Conservation (phyloP, 2,797 vertebrate genomes). For the Acanthurus leucopareius region DNA sequence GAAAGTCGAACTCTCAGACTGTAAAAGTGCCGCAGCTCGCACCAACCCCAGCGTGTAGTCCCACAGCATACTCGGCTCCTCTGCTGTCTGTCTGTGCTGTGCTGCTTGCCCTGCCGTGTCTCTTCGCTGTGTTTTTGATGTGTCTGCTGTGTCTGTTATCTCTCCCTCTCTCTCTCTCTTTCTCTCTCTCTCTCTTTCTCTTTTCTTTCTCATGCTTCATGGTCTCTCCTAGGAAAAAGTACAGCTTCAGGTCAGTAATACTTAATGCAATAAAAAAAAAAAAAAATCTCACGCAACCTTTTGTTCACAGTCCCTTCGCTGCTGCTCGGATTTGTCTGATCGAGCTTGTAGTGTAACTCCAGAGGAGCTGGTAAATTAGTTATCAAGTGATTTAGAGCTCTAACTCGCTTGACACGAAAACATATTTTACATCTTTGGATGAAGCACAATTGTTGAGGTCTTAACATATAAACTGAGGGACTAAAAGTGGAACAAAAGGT, state of each 20-base stretch:
- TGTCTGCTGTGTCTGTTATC: conserved; percentile 84
- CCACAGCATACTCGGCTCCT: conserved; percentile 52
- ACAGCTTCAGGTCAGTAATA: conserved; percentile 97
- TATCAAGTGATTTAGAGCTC: not conserved
- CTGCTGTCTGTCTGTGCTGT: conserved; percentile 62
- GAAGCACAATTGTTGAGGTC: not conserved
- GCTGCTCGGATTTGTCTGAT: conserved; percentile 33
- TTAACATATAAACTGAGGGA: conserved; percentile 7
- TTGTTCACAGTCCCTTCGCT: conserved; percentile 61
- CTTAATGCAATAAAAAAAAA: conserved; percentile 57
- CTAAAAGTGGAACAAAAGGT: conserved; percentile 51
- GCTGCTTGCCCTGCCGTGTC: conserved; percentile 67
- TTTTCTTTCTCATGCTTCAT: conserved; percentile 87
- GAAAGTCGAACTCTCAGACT: conserved; percentile 11
- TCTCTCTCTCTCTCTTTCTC: conserved; percentile 71
- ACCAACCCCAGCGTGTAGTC: conserved; percentile 59
- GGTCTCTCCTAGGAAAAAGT: conserved; percentile 96
- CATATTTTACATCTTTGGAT: not conserved
- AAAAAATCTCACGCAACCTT: conserved; percentile 57
- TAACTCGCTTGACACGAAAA: not conserved
- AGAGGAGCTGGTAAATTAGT: conserved; percentile 8
- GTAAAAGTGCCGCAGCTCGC: not conserved
- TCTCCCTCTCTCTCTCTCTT: conserved; percentile 74
- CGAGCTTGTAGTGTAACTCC: not conserved
- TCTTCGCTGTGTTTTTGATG: conserved; percentile 82